phyloP scores from a whole-genome alignment of 2,797 vertebrate species.

The Oryzias dopingdopingensis region DNA sequence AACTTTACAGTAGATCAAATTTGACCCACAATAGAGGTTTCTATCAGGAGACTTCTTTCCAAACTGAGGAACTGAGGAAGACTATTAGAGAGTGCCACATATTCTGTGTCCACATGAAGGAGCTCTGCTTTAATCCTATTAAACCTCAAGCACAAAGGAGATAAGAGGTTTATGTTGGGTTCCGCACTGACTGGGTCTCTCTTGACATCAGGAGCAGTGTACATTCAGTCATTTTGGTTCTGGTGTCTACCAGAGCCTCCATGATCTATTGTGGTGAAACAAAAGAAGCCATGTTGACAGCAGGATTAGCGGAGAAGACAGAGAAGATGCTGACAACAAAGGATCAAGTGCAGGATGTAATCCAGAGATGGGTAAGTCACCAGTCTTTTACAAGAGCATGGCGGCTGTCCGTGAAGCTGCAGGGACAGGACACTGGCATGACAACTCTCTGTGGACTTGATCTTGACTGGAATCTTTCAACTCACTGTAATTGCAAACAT shows the following conservation, averaged over 20 bases:
- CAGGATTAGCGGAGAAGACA: conserved; percentile 41
- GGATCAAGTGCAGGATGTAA: conserved; percentile 81
- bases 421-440: too few relatives aligned
- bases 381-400: neutral
- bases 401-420: too few relatives aligned
- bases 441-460: too few relatives aligned
- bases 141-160: conserved; percentile 66
- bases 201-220: conserved; percentile 23
- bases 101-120: conserved; percentile 38
- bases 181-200: conserved; percentile 41
- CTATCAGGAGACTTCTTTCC: neutral
- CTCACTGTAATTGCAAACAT: too few relatives aligned
- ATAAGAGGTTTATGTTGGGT: conserved; percentile 76
- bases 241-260: conserved; percentile 11
- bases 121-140: conserved; percentile 79
- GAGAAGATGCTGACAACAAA: conserved; percentile 62
- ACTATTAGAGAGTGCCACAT: conserved; percentile 55
- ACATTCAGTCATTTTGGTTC: conserved; percentile 25
- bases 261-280: conserved; percentile 22
- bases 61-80: neutral
- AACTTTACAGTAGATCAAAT: too few relatives aligned
- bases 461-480: too few relatives aligned
- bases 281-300: conserved; percentile 24
- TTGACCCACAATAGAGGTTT: too few relatives aligned
- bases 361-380: conserved; percentile 90